phyloP scores from a whole-genome alignment of 2,888 invertebrate species.

The Exocentrus adspersus region DNA sequence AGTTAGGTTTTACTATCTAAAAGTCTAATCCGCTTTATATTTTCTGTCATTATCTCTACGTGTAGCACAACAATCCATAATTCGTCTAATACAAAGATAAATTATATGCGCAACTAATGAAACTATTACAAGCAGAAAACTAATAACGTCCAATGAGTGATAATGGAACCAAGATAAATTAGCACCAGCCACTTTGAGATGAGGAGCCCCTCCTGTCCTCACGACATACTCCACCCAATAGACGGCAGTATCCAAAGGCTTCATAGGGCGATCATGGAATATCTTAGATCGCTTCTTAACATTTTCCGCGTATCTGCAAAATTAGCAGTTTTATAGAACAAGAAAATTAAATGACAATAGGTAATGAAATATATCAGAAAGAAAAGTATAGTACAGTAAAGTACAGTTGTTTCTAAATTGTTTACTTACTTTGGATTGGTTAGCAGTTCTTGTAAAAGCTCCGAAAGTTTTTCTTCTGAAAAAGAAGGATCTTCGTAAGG shows the following conservation, averaged over 20 bases:
- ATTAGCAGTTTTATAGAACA: background rate
- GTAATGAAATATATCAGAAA: too few relatives aligned
- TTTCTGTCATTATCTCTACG: too few relatives aligned
- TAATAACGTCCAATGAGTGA: conserved; percentile 50
- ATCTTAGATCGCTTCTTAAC: conserved; percentile 47
- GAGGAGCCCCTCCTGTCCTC: conserved; percentile 52
- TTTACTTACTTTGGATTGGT: background rate
- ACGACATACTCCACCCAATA: conserved; percentile 56
- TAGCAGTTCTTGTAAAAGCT: background rate
- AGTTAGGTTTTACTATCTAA: too few relatives aligned
- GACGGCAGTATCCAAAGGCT: conserved; percentile 51
- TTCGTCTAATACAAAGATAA: background rate
- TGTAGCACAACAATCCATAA: background rate
- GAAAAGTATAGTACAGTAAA: too few relatives aligned
- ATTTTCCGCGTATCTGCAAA: conserved; percentile 49
- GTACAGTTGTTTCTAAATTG: too few relatives aligned
- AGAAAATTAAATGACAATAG: too few relatives aligned
- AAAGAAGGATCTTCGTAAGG: conserved; percentile 52
- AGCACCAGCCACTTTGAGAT: conserved; percentile 50
- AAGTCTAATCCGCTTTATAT: conserved; percentile 27
- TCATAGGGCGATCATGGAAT: conserved; percentile 51
- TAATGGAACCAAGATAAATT: conserved; percentile 51
- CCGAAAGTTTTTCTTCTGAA: conserved; percentile 13
- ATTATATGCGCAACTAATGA: background rate
- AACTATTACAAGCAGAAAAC: background rate